Conservation (phyloP, 2,113 vertebrate genomes). For the Daboia siamensis region DNA sequence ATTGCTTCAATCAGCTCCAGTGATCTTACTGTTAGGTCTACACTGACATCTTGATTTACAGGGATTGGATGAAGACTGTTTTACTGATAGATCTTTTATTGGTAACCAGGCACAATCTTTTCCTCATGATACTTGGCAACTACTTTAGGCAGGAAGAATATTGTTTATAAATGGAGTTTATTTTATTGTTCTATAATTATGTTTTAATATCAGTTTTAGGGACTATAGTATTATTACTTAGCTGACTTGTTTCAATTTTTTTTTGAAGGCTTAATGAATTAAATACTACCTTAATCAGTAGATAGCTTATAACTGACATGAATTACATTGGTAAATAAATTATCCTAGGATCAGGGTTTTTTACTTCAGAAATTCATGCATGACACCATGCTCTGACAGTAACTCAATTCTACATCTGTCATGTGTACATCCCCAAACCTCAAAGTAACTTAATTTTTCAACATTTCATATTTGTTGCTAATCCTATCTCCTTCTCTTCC, state of each 20-base stretch:
- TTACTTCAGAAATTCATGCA: not conserved
- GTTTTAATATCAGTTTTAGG: not conserved
- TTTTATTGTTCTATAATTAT: not conserved
- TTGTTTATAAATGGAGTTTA: not conserved
- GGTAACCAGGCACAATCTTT: not conserved
- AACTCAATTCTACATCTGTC: not conserved
- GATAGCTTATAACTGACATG: not conserved
- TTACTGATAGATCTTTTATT: not conserved
- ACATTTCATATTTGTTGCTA: not conserved
- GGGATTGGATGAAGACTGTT: not conserved
- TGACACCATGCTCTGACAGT: not conserved
- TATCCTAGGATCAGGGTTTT: not conserved
- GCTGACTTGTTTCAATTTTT: not conserved
- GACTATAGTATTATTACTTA: not conserved
- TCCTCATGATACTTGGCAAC: not conserved
- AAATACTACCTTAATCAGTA: not conserved
- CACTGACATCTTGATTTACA: not conserved
- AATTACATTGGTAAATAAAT: not conserved
- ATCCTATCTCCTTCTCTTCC: not conserved
- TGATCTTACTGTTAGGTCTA: not conserved
- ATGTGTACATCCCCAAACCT: no score
- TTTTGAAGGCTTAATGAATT: not conserved
- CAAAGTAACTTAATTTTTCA: not conserved
- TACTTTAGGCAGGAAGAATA: not conserved
- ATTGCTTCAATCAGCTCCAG: not conserved